These are phyloP conservation scores for Dermolepida albohirtum DNA, from an alignment of 2,888 invertebrate genomes.

Conservation along the genomic window DNA sequence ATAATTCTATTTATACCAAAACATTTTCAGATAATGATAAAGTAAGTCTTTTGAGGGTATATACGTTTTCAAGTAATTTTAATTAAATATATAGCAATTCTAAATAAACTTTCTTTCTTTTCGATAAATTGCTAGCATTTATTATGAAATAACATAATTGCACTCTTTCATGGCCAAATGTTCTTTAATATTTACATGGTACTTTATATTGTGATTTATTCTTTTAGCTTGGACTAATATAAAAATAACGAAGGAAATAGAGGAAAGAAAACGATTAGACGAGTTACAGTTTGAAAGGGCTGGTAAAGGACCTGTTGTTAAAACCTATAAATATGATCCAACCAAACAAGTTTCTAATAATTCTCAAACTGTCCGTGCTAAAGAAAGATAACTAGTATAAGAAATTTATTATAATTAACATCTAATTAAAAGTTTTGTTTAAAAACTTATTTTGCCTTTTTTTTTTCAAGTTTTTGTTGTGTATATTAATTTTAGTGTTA, in stretches of 20 bases:
- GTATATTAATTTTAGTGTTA: neutral
- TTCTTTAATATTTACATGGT: slow-evolving; percentile 5
- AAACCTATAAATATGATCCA: slow-evolving; percentile 90
- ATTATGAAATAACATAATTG: too few species aligned
- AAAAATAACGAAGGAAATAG: slow-evolving; percentile 81
- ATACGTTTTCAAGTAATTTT: too few species aligned
- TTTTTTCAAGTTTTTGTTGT: neutral
- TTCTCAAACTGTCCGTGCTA: slow-evolving; percentile 68
- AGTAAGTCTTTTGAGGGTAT: too few species aligned
- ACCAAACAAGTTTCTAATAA: slow-evolving; percentile 66
- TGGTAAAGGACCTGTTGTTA: slow-evolving; percentile 86
- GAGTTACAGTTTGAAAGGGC: slow-evolving; percentile 84
- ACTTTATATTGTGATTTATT: slow-evolving; percentile 11
- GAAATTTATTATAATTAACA: slow-evolving; percentile 29
- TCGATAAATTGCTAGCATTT: too few species aligned
- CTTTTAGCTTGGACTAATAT: slow-evolving; percentile 82
- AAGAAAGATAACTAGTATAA: slow-evolving; percentile 64
- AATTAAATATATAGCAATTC: too few species aligned
- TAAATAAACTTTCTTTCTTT: too few species aligned
- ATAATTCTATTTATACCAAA: too few species aligned
- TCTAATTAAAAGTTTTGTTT: slow-evolving; percentile 5
- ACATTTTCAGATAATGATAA: too few species aligned
- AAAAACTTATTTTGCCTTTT: neutral
- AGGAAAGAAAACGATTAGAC: slow-evolving; percentile 81
- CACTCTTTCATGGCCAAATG: too few species aligned